phyloP scores from a whole-genome alignment of 2,888 invertebrate genomes.

The Allygus modestus region DNA sequence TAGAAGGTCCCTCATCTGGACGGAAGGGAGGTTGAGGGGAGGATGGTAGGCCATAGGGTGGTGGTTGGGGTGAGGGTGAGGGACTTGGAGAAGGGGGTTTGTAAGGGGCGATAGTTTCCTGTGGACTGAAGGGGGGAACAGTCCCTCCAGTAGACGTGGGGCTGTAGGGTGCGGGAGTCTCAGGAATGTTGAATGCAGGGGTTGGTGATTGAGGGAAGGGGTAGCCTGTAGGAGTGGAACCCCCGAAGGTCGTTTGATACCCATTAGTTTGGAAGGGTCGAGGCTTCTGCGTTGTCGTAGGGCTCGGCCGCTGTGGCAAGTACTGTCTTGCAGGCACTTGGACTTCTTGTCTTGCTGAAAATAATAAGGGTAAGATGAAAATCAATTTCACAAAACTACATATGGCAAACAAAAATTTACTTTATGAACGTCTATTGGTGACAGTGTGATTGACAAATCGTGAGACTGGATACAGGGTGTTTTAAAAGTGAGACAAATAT shows the following conservation, averaged over 20 bases:
- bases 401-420: neutral
- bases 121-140: neutral
- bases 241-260: conserved; percentile 58
- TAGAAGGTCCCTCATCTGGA: conserved; percentile 31
- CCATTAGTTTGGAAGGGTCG: conserved; percentile 81
- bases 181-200: conserved; percentile 57
- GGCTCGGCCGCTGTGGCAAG: conserved; percentile 77
- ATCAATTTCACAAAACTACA: neutral
- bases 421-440: too few relatives aligned
- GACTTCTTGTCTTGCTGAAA: conserved; percentile 82
- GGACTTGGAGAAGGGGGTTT: conserved; percentile 12
- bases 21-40: conserved; percentile 25
- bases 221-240: conserved; percentile 53
- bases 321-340: conserved; percentile 76
- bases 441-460: too few relatives aligned
- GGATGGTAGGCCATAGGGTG: conserved; percentile 9
- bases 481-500: too few relatives aligned
- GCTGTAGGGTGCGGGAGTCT: conserved; percentile 8
- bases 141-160: conserved; percentile 42
- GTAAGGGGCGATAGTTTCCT: conserved; percentile 22
- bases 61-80: neutral
- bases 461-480: too few relatives aligned
- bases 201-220: conserved; percentile 59
- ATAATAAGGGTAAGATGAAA: too few relatives aligned
- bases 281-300: conserved; percentile 80